Conservation (phyloP, 2,888 invertebrate species). For the Drosophila infuscata region DNA sequence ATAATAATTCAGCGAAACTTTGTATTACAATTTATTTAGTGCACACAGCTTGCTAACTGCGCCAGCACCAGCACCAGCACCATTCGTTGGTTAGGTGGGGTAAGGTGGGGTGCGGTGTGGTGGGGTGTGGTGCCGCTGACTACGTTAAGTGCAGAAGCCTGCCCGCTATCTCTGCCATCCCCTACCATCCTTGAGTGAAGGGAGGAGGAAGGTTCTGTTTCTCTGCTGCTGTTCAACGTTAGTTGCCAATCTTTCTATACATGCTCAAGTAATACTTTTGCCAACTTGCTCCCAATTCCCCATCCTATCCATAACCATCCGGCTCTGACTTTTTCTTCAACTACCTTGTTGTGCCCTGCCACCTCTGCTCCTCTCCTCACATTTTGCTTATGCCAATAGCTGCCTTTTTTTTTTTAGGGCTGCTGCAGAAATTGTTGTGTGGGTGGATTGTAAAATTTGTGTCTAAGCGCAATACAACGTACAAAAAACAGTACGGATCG, state of each 20-base stretch:
- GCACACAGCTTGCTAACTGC: slow-evolving; percentile 54
- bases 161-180: slow-evolving; percentile 15
- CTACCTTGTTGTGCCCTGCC: slow-evolving; percentile 34
- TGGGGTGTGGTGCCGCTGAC: background rate
- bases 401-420: slow-evolving; percentile 28
- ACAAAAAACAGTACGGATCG: slow-evolving; percentile 17
- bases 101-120: background rate
- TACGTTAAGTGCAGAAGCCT: slow-evolving; percentile 28
- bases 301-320: background rate
- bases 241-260: slow-evolving; percentile 72
- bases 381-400: slow-evolving; percentile 7
- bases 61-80: slow-evolving; percentile 13
- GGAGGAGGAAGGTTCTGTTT: background rate
- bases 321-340: slow-evolving; percentile 22
- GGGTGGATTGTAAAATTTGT: slow-evolving; percentile 75
- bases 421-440: slow-evolving; percentile 35
- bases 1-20: slow-evolving; percentile 80
- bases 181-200: background rate
- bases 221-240: slow-evolving; percentile 15
- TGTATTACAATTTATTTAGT: slow-evolving; percentile 80
- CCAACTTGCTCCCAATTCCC: slow-evolving; percentile 47
- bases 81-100: background rate
- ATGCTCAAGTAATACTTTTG: slow-evolving; percentile 70
- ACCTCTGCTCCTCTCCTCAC: background rate
- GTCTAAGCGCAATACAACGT: slow-evolving; percentile 74